Evolutionary conservation across 37 sponge, comb jelly and placozoan genomes (phyloP).

Genomic region (Petrosia ficiformis): DNA sequence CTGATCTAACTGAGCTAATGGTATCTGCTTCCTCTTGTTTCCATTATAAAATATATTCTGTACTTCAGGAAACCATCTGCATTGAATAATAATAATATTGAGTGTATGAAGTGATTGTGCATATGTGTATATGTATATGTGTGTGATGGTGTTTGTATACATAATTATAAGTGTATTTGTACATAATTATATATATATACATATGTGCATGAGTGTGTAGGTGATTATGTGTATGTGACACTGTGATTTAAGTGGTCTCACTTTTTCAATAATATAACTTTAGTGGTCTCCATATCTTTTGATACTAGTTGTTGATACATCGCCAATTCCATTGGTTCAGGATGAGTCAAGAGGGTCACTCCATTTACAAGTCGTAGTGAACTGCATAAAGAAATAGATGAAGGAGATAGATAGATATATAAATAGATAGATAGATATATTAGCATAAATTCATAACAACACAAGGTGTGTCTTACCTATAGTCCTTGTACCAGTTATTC

Average conservation of each 20-base stretch:
- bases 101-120: too few species aligned
- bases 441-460: not conserved
- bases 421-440: not conserved
- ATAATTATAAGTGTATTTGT: too few species aligned
- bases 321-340: conserved; percentile 68
- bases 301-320: conserved; percentile 56
- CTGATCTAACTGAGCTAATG: conserved; percentile 65
- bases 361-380: conserved; percentile 59
- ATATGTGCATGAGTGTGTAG: too few species aligned
- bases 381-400: conserved; percentile 12
- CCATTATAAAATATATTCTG: conserved; percentile 95
- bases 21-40: conserved; percentile 89
- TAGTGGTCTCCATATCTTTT: conserved; percentile 75
- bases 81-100: not conserved
- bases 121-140: too few species aligned
- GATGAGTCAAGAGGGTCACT: conserved; percentile 28
- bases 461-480: conserved; percentile 40
- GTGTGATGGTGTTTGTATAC: too few species aligned
- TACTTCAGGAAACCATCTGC: conserved; percentile 95
- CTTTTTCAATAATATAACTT: conserved; percentile 72
- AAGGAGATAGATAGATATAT: not conserved
- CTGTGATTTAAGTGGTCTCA: conserved; percentile 17
- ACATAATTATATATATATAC: too few species aligned
- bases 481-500: conserved; percentile 81
- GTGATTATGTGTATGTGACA: not conserved